Evolutionary conservation across 2,113 vertebrate species (phyloP).

Genomic region (Neopipo cinnamomea): DNA sequence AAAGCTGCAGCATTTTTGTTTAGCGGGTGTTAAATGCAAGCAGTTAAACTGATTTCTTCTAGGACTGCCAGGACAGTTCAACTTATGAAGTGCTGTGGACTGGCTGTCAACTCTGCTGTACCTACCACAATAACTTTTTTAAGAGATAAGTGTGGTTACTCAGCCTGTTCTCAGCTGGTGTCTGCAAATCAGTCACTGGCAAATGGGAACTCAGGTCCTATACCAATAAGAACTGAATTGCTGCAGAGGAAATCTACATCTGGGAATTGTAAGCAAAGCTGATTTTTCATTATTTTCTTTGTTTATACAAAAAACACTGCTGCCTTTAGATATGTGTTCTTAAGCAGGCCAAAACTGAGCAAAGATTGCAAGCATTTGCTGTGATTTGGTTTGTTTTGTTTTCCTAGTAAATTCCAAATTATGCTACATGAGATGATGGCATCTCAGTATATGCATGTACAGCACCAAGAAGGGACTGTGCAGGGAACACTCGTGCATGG

Average conservation of each 20-base stretch:
- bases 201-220: neutral
- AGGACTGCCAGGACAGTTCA: neutral
- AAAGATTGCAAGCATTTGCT: neutral
- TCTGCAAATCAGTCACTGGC: neutral
- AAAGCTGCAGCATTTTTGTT: neutral
- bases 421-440: no score
- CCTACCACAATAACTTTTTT: accelerated
- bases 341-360: neutral
- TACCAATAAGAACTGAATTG: neutral
- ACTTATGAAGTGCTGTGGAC: accelerated
- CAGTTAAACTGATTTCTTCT: neutral
- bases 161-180: neutral
- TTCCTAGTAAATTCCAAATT: no score
- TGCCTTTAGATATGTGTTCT: neutral
- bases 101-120: neutral
- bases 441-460: no score
- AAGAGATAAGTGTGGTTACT: neutral
- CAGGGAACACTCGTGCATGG: no score
- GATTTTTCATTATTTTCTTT: neutral
- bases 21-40: neutral
- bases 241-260: neutral
- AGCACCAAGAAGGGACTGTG: no score
- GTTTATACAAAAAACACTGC: neutral
- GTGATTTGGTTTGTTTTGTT: no score
- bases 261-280: neutral